Percentiles rank a stretch among this genome's conserved stretches.
phyloP scores from a whole-genome alignment of 2,797 vertebrate species.

The Takifugu ocellatus region DNA sequence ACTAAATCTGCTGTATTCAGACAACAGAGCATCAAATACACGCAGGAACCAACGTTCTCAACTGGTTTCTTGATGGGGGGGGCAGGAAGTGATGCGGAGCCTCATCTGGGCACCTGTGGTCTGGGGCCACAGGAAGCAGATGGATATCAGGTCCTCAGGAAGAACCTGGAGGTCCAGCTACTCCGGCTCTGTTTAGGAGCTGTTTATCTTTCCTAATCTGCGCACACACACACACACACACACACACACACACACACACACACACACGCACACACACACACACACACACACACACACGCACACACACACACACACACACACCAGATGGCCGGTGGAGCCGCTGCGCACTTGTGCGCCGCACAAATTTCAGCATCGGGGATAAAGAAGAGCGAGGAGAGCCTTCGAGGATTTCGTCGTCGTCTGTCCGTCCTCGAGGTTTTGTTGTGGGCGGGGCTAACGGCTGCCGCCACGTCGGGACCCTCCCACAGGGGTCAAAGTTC shows the following conservation, averaged over 20 bases:
- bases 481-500: too few species aligned
- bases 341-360: conserved; percentile 55
- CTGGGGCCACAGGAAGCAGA: conserved; percentile 6
- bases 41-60: conserved; percentile 7
- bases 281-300: conserved; percentile 16
- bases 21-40: background rate
- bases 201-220: conserved; percentile 30
- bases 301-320: conserved; percentile 30
- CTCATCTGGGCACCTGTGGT: conserved; percentile 7
- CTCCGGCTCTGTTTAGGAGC: conserved; percentile 32
- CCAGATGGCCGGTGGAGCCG: conserved; percentile 60
- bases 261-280: conserved; percentile 43
- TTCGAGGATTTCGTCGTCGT: background rate
- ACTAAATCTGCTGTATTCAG: conserved; percentile 28
- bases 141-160: conserved; percentile 4
- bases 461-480: too few species aligned
- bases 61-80: conserved; percentile 4
- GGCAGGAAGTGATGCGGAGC: background rate
- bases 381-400: conserved; percentile 1
- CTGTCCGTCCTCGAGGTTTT: too few species aligned
- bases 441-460: too few species aligned
- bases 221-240: conserved; percentile 28
- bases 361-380: conserved; percentile 40
- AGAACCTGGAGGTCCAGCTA: too few species aligned
- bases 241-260: conserved; percentile 37